A percentile compares a stretch with the other conserved stretches of the same genome.
Conservation (phyloP, 2,113 vertebrate species). For the Tringa solitaria region DNA sequence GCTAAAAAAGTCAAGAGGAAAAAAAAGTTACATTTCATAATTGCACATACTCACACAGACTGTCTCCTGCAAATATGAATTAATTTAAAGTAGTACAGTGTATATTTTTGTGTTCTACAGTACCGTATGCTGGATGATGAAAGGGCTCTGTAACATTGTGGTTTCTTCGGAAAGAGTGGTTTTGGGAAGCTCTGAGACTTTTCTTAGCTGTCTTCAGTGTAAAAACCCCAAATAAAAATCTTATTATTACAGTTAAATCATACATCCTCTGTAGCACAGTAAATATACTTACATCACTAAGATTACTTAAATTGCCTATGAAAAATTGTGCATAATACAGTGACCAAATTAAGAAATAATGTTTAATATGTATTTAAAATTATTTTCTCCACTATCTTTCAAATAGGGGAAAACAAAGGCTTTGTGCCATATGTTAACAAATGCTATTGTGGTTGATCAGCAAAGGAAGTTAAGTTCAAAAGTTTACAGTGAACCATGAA, state of each 20-base stretch:
- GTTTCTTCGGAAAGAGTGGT: conserved; percentile 37
- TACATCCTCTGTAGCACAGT: not conserved
- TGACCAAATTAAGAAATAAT: not conserved
- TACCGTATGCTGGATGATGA: conserved; percentile 21
- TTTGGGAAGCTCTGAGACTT: conserved; percentile 19
- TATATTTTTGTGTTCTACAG: conserved; percentile 28
- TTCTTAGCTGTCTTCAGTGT: conserved; percentile 24
- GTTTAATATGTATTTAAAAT: not conserved
- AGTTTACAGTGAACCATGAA: not conserved
- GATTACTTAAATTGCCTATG: not conserved
- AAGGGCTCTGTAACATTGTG: conserved; percentile 40
- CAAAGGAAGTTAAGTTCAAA: not conserved
- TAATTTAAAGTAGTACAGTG: conserved; percentile 44
- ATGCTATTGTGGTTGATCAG: not conserved
- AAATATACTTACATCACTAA: not conserved
- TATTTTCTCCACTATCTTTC: not conserved
- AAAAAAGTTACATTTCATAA: conserved; percentile 49
- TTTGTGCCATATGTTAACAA: not conserved
- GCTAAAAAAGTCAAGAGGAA: conserved; percentile 50
- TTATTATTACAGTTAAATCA: not conserved
- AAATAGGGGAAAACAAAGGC: not conserved
- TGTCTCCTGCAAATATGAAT: conserved; percentile 36
- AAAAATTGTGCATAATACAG: not conserved
- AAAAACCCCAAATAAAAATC: not conserved
- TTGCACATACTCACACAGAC: conserved; percentile 51